Base-by-base conservation (phyloP, 2,797 vertebrate genomes). In the Tamandua tetradactyla region DNA sequence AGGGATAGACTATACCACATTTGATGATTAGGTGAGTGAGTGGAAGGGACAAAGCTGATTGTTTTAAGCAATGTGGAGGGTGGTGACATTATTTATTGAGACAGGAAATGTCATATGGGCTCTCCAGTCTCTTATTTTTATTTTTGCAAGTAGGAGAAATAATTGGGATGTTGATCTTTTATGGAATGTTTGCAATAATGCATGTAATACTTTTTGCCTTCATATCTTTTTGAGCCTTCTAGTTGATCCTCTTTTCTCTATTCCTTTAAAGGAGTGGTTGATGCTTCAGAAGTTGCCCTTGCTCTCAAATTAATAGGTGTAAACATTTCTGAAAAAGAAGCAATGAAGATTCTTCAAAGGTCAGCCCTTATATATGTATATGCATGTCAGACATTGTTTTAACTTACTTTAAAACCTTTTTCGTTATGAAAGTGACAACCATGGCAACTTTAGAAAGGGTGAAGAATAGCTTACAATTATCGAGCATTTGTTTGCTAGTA, bases 331-430 rank as follows among this genome's bases (percentile, higher is more conserved):
- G 97, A 98, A 94, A 98, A 98, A 72, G 98, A 99, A 59, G 99
- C 99, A 23, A 81, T 99, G 87, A 99, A 98, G 98, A 99, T 99
- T 97, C 98, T 99, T 57, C 97, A 99, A 86, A 99, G 99, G 99
- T 99, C 88, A 97, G 98, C 9, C 94, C 74, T 92, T 97, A 76
- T 0, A 64, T 80, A 27, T 68, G 81, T 88, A 32, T 66, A 37
- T 68, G 44, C 2, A 47, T 68, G 72, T 92, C 23, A 64, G 32
- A 87, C 80, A 30, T 66, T 74, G 66, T 47, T 44, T 74, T 87
- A 81, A 81, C 66, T 75, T 59, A 47, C 37, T 88, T 82, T 78
- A 78, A 78, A 84, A 23, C 10, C 12, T 52, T 87, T 79, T 62
- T 35, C 47, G 23, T 52, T 71, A 64, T 55, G 30, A 72, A 62